Base-by-base conservation (phyloP, 2,797 vertebrate genomes). In the Zenarchopterus dispar region DNA sequence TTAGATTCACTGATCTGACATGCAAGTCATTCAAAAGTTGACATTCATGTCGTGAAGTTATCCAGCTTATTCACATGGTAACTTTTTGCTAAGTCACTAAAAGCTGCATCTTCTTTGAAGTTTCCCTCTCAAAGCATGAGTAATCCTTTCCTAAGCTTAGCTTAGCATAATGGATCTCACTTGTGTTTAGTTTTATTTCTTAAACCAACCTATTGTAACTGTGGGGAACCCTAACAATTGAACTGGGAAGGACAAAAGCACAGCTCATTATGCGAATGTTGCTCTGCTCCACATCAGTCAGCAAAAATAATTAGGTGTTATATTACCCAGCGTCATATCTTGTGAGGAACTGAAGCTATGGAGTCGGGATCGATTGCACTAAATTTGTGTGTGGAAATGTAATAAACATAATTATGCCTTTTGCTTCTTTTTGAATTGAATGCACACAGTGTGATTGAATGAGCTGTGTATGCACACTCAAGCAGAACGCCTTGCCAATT, bases 331-430 rank as follows among this genome's bases (percentile, higher is more conserved):
- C 79, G 84, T 90, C 87, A 78, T 84, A 87, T 87, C 73, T 86
- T 73, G 67, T 71, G 84, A 78, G 75, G 54, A 66, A 85, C 78
- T 67, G 75, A 76, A 82, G 78, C 80, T 73, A 73, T 84, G 85
- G 78, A 80, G 78, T 84, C 64, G 69, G 78, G 82, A 91, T 86
- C 63, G 57, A 89, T 89, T 79, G 84, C 65, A 59, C 73, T 84
- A 75, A 75, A 75, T 84, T 78, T 84, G 72, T 83, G 70, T 68
- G 49, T 45, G 43, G 69, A 70, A 83, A 85, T 78, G 81, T 88
- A 82, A 92, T 92, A 89, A 92, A 91, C 82, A 84, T 75, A 88
- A 93, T 92, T 88, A 89, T 81, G 72, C 70, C 85, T 88, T 90
- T 84, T 84, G 69, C 77, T 76, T 75, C 72, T 80, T 89, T 88